These are phyloP conservation scores for Microplitis mediator DNA, from an alignment of 1,140 invertebrate species.

Conservation along the genomic window DNA sequence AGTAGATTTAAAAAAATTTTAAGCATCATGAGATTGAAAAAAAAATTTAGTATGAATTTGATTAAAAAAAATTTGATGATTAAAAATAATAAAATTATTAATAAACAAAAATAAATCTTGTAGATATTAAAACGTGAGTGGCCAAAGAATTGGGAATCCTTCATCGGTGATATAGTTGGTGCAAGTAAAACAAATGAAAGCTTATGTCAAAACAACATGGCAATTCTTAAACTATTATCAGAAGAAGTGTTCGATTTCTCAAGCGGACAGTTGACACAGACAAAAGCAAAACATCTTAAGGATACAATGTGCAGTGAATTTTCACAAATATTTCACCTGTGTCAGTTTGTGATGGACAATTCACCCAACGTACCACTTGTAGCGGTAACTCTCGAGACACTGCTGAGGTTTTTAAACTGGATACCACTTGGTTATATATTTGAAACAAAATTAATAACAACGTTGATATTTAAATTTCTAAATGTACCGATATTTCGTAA, in stretches of 20 bases:
- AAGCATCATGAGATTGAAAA: too few species aligned
- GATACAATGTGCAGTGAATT: constrained; percentile 99
- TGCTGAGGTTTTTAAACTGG: constrained; percentile 98
- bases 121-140: constrained; percentile 99
- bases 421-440: constrained; percentile 99
- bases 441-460: constrained; percentile 96
- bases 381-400: constrained; percentile 92
- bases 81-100: constrained; percentile 9
- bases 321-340: constrained; percentile 96
- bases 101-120: constrained; percentile 5
- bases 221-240: constrained; percentile 94
- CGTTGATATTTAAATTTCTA: constrained; percentile 96
- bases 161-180: constrained; percentile 98
- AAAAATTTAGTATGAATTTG: too few species aligned
- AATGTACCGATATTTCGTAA: constrained; percentile 98
- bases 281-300: constrained; percentile 98
- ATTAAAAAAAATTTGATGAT: background rate
- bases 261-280: constrained; percentile 96
- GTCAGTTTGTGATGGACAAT: constrained; percentile 97
- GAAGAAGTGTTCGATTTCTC: constrained; percentile 99
- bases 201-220: constrained; percentile 99
- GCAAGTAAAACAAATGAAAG: constrained; percentile 98
- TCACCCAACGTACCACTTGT: constrained; percentile 95
- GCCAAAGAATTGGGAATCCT: constrained; percentile 99
- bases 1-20: too few species aligned